Evolutionary conservation across 2,888 invertebrate genomes (phyloP).

Genomic region (Drosophila trichaetosa): DNA sequence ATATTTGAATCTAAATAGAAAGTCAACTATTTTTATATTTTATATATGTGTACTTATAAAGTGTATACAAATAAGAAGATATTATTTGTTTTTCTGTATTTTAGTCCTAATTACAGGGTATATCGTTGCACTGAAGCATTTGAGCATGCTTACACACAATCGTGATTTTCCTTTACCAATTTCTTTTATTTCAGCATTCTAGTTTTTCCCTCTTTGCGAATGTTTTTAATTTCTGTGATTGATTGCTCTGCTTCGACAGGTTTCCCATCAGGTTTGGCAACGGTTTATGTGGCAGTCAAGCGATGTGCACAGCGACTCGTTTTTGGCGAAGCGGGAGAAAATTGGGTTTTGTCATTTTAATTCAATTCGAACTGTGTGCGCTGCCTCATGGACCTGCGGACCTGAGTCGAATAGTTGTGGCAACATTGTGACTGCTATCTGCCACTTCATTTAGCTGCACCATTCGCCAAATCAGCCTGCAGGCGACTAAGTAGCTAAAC

Average conservation of each 20-base stretch:
- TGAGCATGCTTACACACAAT: background rate
- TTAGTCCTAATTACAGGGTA: constrained; percentile 6
- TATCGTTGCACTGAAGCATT: background rate
- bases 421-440: constrained; percentile 46
- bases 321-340: background rate
- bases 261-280: background rate
- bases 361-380: constrained; percentile 37
- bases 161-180: constrained; percentile 7
- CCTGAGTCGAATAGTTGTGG: constrained; percentile 25
- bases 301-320: constrained; percentile 21
- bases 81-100: background rate
- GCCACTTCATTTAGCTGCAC: constrained; percentile 40
- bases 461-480: constrained; percentile 35
- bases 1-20: no score
- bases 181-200: constrained; percentile 21
- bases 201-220: constrained; percentile 25
- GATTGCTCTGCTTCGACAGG: constrained; percentile 38
- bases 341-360: constrained; percentile 46
- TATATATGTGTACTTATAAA: background rate
- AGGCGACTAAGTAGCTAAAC: constrained; percentile 50
- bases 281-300: constrained; percentile 3
- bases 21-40: no score
- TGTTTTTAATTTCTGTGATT: constrained; percentile 64
- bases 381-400: constrained; percentile 7
- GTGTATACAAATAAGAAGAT: background rate